Conservation (phyloP, 2,113 vertebrate species). For the Cygnus atratus region DNA sequence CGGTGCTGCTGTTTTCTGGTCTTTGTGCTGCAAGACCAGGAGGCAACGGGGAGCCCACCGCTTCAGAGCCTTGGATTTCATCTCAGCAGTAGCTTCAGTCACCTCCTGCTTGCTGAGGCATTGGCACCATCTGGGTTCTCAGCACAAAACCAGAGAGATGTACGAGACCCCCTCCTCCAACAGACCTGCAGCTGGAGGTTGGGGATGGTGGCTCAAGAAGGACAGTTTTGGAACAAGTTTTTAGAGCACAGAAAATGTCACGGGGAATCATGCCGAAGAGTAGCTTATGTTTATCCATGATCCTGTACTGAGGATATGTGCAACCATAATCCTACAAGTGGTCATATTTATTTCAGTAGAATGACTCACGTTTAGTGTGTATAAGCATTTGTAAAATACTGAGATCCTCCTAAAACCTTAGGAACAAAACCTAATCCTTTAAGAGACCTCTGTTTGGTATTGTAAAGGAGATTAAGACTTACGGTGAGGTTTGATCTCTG, state of each 20-base stretch:
- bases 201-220: not conserved
- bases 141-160: not conserved
- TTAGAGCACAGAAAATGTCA: not conserved
- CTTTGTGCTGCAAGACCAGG: not conserved
- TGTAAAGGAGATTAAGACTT: constrained; percentile 51
- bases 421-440: not conserved
- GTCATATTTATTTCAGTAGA: not conserved
- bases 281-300: not conserved
- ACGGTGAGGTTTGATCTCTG: constrained; percentile 67
- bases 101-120: not conserved
- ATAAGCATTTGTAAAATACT: not conserved
- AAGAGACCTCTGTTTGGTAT: not conserved
- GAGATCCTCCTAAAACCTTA: not conserved
- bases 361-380: not conserved
- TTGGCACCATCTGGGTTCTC: not conserved
- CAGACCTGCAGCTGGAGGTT: not conserved
- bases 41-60: not conserved
- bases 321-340: not conserved
- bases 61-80: not conserved
- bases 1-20: not conserved
- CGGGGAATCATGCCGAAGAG: not conserved
- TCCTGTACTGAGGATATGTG: not conserved
- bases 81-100: not conserved
- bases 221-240: not conserved
- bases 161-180: not conserved